These are phyloP conservation scores for Falco naumanni DNA, from an alignment of 2,797 vertebrate species.

Conservation along the genomic window DNA sequence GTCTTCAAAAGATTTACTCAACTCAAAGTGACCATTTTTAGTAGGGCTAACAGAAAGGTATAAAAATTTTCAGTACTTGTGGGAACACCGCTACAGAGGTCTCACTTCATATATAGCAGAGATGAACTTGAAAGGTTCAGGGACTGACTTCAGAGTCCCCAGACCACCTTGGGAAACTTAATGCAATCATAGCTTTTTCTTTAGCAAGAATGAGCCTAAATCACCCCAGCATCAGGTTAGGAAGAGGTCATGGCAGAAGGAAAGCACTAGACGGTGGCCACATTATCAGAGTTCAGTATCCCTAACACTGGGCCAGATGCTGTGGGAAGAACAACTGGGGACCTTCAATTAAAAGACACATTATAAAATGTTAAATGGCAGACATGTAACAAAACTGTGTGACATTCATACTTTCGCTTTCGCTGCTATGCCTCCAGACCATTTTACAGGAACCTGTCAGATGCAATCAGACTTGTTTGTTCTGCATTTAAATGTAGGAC, in stretches of 20 bases:
- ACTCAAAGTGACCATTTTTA: background rate
- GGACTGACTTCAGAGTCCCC: background rate
- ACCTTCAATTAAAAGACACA: conserved; percentile 57
- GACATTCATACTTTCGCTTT: conserved; percentile 70
- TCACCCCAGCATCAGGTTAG: background rate
- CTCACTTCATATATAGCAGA: background rate
- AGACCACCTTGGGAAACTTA: background rate
- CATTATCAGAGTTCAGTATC: background rate
- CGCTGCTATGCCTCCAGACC: conserved; percentile 55
- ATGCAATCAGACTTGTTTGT: conserved; percentile 76
- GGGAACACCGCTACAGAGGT: background rate
- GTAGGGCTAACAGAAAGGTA: background rate
- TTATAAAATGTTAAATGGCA: conserved; percentile 50
- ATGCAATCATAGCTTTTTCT: background rate
- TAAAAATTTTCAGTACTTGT: background rate
- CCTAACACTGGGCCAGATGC: background rate
- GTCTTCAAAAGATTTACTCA: background rate
- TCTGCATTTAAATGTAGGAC: conserved; percentile 69
- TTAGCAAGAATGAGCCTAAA: background rate
- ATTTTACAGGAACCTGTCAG: conserved; percentile 74
- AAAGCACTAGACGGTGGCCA: background rate
- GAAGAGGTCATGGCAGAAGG: background rate
- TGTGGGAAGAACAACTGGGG: background rate
- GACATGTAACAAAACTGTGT: conserved; percentile 55
- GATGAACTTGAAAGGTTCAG: background rate